Base-by-base conservation (phyloP, 1,140 invertebrate species). In the Hycleus phaleratus region DNA sequence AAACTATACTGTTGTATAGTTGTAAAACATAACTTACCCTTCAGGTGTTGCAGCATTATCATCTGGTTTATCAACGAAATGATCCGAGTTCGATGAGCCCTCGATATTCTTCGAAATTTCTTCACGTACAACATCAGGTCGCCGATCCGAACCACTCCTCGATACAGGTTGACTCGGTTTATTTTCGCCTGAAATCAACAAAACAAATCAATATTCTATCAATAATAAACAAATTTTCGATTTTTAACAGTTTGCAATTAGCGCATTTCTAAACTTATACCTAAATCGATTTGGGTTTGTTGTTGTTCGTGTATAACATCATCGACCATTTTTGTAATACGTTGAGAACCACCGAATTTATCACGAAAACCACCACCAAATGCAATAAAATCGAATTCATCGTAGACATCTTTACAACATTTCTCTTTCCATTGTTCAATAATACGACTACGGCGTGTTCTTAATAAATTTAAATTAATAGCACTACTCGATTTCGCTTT, bases 401-500 rank as follows among this genome's bases (percentile, higher is more conserved):
- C 63, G 38, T 66, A 49, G 53, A 67, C 61, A 44, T 59, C 54
- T 46, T 60, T 62, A 49, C 53, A 56, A n/a, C 49, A 25, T 25
- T 48, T 47, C 56, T 62, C 46, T 45, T 62, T 38, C 46, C 38
- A 26, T 26, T 55, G 51, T 40, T 60, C 52, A 10, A 49, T 40
- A 10, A 56, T 48, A 25, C 49, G 44, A 39, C 24, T 50, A 9
- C 69, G 61, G 10, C 71, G 53, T 5, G 61, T 66, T 40, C 72
- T 56, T 45, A 70, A 42, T 55, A 69, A 49, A 45, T 64, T 73
- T 49, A 74, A 63, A 60, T 74, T 74, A 18, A 74, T 74, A 1
- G 72, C 66, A 61, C 72, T 74, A 54, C 71, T 72, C 12, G 71
- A 72, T 59, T 74, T 73, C 2, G 72, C 68, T 55, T 74, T 74